These are phyloP conservation scores for Ranitomeya variabilis DNA, from an alignment of 2,113 vertebrate genomes.

Conservation along the genomic window DNA sequence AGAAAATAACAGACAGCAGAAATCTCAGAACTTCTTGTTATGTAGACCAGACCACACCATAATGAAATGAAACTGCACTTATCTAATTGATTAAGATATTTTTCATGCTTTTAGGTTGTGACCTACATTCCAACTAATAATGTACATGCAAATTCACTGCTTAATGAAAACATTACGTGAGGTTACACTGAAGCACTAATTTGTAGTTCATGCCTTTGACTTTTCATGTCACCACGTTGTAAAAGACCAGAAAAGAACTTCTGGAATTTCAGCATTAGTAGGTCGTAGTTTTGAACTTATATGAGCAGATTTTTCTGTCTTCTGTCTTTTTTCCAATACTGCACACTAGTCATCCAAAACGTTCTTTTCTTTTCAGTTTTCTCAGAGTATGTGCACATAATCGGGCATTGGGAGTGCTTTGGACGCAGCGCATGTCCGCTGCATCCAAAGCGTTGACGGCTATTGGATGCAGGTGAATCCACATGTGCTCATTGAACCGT, in stretches of 20 bases:
- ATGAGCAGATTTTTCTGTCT: neutral
- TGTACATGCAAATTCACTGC: constrained; percentile 16
- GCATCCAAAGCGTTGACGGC: too few relatives aligned
- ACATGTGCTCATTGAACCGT: too few relatives aligned
- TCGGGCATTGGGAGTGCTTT: too few relatives aligned
- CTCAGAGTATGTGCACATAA: neutral
- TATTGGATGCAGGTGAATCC: too few relatives aligned
- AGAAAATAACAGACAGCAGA: neutral
- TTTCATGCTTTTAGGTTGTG: constrained; percentile 32
- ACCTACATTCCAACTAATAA: constrained; percentile 31
- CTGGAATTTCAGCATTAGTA: neutral
- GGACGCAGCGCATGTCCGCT: too few relatives aligned
- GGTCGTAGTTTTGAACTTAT: neutral
- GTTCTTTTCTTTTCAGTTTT: neutral
- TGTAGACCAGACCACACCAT: neutral
- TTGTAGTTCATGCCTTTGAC: neutral
- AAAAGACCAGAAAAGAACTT: neutral
- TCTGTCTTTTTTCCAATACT: neutral
- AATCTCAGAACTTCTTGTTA: neutral
- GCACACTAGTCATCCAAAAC: neutral
- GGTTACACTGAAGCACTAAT: constrained; percentile 20
- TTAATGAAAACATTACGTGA: constrained; percentile 26
- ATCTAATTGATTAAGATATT: constrained; percentile 43
- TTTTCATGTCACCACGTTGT: neutral
- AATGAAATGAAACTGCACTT: neutral